Conservation (phyloP, 2,113 vertebrate genomes). For the Mus pahari region DNA sequence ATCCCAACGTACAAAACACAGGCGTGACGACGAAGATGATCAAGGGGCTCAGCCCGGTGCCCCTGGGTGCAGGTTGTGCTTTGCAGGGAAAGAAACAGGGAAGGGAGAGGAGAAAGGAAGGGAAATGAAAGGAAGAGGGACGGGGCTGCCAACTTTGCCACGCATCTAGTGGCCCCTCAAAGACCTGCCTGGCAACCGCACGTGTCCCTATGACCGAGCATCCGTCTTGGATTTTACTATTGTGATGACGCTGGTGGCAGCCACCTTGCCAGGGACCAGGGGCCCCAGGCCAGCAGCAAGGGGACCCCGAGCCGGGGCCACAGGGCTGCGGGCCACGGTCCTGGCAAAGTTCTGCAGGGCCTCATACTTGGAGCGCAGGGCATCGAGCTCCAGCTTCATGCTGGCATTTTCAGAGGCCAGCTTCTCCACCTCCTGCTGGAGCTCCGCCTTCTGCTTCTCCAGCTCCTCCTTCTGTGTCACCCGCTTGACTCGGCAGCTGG, state of each 20-base stretch:
- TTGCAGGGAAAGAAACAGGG: constrained; percentile 64
- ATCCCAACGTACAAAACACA: constrained; percentile 78
- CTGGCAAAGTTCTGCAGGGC: constrained; percentile 98
- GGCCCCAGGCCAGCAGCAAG: constrained; percentile 94
- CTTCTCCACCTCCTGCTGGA: constrained; percentile 99
- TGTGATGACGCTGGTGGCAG: constrained; percentile 99
- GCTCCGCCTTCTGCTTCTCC: constrained; percentile 97
- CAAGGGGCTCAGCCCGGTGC: constrained; percentile 73
- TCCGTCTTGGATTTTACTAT: constrained; percentile 99
- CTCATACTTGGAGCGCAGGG: constrained; percentile 98
- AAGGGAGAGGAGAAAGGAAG: neutral
- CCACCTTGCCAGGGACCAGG: constrained; percentile 95
- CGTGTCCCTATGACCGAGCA: constrained; percentile 94
- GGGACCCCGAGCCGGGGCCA: constrained; percentile 92
- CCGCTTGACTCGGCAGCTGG: constrained; percentile 97
- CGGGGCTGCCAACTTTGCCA: constrained; percentile 85
- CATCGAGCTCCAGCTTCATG: constrained; percentile 98
- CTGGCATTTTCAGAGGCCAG: constrained; percentile 97
- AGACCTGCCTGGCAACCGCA: constrained; percentile 86
- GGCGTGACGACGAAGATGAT: constrained; percentile 75
- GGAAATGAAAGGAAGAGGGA: neutral
- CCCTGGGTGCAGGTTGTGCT: constrained; percentile 79
- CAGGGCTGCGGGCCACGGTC: constrained; percentile 96
- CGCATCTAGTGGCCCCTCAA: constrained; percentile 90
- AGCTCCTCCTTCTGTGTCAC: constrained; percentile 99